A percentile compares a stretch with the other conserved stretches of the same genome.
Conservation (phyloP, 2,888 invertebrate genomes). For the Lepas anatifera region DNA sequence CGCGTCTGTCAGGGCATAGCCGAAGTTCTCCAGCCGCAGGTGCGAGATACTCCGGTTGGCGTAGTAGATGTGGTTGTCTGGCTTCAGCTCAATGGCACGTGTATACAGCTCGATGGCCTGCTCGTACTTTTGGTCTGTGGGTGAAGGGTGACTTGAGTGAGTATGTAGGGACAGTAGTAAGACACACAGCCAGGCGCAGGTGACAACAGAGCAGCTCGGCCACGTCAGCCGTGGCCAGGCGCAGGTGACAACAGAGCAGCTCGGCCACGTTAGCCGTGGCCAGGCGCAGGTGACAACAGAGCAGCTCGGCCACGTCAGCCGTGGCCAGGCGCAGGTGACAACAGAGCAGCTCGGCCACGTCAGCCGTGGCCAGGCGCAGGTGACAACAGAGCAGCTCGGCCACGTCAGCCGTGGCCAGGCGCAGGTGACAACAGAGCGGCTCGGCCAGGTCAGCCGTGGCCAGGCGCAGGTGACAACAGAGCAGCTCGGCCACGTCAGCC, state of each 20-base stretch:
- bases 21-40: slow-evolving; percentile 85
- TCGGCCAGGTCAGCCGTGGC: too few species aligned
- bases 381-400: too few species aligned
- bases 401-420: too few species aligned
- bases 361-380: too few species aligned
- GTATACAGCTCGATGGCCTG: slow-evolving; percentile 72
- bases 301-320: too few species aligned
- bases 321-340: neutral
- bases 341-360: neutral
- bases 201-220: neutral
- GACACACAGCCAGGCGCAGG: neutral
- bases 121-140: slow-evolving; percentile 71
- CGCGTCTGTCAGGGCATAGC: slow-evolving; percentile 85
- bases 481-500: too few species aligned
- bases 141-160: neutral
- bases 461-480: too few species aligned
- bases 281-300: neutral
- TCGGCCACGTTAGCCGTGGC: neutral
- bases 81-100: slow-evolving; percentile 75
- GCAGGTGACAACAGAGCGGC: too few species aligned
- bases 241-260: neutral
- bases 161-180: neutral
- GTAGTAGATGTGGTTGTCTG: slow-evolving; percentile 72
- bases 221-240: neutral
- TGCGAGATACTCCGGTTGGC: slow-evolving; percentile 94